A percentile compares a stretch with the other conserved stretches of the same genome.
Evolutionary conservation across 1,140 invertebrate species (phyloP).

Genomic region (Drosophila equinoxialis): DNA sequence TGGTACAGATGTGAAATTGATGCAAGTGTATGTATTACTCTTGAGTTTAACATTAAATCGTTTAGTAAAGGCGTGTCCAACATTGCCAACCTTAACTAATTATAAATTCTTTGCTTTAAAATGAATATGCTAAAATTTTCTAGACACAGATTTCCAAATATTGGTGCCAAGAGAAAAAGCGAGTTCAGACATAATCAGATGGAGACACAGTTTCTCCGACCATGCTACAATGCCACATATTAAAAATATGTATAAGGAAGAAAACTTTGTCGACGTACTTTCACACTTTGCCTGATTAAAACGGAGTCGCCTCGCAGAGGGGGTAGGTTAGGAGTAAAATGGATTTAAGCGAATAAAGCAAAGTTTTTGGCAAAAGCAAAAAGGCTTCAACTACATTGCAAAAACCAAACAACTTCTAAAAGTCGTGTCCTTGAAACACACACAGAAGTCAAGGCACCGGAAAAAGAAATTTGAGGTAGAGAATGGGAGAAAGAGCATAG

Average conservation of each 20-base stretch:
- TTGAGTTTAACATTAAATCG: not conserved
- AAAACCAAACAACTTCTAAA: slow-evolving; percentile 65
- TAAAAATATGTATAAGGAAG: slow-evolving; percentile 58
- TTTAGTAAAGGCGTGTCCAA: not conserved
- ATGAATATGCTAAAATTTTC: slow-evolving; percentile 27
- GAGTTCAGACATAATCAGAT: slow-evolving; percentile 16
- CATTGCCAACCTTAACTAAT: slow-evolving; percentile 22
- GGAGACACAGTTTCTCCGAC: slow-evolving; percentile 11
- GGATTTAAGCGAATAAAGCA: slow-evolving; percentile 13
- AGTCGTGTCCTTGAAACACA: slow-evolving; percentile 71
- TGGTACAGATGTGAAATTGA: not conserved
- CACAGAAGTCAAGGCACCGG: slow-evolving; percentile 9
- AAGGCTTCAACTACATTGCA: slow-evolving; percentile 73
- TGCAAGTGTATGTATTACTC: no score
- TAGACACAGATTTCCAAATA: slow-evolving; percentile 44
- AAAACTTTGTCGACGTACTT: slow-evolving; percentile 52
- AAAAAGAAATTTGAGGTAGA: slow-evolving; percentile 46
- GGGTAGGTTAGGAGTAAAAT: slow-evolving; percentile 7
- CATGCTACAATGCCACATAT: slow-evolving; percentile 25
- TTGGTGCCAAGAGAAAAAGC: slow-evolving; percentile 31
- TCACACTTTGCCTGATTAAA: slow-evolving; percentile 63
- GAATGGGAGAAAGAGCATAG: slow-evolving; percentile 44
- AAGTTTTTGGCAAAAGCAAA: slow-evolving; percentile 63
- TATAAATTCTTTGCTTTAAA: slow-evolving; percentile 25
- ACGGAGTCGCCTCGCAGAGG: slow-evolving; percentile 43